Conservation (phyloP, 2,888 invertebrate species). For the Chaetoderma sp. region DNA sequence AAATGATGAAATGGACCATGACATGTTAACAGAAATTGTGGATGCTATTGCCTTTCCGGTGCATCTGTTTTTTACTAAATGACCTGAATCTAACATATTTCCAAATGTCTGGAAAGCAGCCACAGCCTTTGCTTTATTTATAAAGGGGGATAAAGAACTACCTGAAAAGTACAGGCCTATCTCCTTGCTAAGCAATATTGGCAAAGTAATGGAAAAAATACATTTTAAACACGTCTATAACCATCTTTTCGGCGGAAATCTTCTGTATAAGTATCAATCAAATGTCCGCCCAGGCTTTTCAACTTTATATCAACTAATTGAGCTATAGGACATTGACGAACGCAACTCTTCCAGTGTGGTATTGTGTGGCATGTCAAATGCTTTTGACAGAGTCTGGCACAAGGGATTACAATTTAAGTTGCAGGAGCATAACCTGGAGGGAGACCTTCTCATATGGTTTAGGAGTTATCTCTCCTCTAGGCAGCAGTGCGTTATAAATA, state of each 20-base stretch:
- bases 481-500: too few species aligned
- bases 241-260: constrained; percentile 17
- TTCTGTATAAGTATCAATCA: constrained; percentile 25
- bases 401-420: too few species aligned
- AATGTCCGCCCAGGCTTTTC: constrained; percentile 26
- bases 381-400: constrained; percentile 35
- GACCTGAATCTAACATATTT: too few species aligned
- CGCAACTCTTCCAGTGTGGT: constrained; percentile 20
- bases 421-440: too few species aligned
- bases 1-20: too few species aligned
- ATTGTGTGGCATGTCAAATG: constrained; percentile 32
- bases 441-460: too few species aligned
- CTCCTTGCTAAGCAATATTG: constrained; percentile 6
- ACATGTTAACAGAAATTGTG: too few species aligned
- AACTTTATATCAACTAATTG: constrained; percentile 25
- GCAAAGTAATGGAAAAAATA: constrained; percentile 18
- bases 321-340: constrained; percentile 28
- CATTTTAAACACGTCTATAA: constrained; percentile 28
- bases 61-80: too few species aligned
- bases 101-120: too few species aligned
- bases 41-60: too few species aligned
- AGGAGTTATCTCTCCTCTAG: too few species aligned
- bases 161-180: constrained; percentile 5
- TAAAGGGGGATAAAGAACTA: not conserved
- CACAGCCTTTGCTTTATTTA: constrained; percentile 5